Conservation (phyloP, 2,797 vertebrate genomes). For the Rhabdomys pumilio region DNA sequence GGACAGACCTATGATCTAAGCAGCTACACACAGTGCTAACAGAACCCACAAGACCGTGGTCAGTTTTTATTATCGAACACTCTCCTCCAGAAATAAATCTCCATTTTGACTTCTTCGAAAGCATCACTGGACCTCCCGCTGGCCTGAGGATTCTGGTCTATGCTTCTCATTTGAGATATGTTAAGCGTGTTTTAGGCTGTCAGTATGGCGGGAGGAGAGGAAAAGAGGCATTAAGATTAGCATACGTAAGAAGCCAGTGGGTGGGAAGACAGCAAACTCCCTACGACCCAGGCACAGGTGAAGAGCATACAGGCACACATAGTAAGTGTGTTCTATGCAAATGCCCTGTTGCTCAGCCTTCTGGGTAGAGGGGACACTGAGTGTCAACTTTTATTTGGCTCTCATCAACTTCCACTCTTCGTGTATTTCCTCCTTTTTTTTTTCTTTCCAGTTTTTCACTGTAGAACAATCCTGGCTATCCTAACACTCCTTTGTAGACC, state of each 20-base stretch:
- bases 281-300: background rate
- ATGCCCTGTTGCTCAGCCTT: background rate
- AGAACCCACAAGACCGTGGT: background rate
- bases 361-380: background rate
- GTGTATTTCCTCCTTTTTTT: too few relatives aligned
- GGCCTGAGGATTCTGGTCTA: background rate
- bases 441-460: too few relatives aligned
- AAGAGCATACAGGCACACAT: accelerated
- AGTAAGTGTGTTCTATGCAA: too few relatives aligned
- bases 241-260: too few relatives aligned
- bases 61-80: background rate
- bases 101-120: background rate
- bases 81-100: background rate
- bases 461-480: too few relatives aligned
- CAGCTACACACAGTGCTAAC: background rate
- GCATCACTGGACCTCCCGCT: background rate
- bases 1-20: too few relatives aligned
- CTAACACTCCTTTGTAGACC: too few relatives aligned
- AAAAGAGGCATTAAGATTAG: background rate
- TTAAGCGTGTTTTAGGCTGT: background rate
- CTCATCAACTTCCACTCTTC: too few relatives aligned
- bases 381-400: background rate
- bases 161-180: background rate
- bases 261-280: background rate
- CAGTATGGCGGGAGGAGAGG: background rate